phyloP scores from a whole-genome alignment of 1,140 invertebrate species.

The Drosophila tristis region DNA sequence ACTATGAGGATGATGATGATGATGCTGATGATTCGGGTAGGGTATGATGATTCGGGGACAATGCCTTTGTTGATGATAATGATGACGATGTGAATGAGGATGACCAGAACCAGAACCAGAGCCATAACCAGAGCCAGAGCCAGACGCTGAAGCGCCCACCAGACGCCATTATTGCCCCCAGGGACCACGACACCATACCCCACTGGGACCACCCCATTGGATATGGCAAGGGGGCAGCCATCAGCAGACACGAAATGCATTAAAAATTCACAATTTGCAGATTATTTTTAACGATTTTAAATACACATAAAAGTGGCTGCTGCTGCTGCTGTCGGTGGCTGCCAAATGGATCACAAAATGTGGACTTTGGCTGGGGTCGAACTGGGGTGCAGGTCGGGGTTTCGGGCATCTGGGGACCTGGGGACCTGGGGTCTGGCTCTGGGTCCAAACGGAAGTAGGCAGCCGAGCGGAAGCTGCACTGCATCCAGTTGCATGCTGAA shows the following conservation, averaged over 20 bases:
- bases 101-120: constrained; percentile 47
- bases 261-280: constrained; percentile 81
- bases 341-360: constrained; percentile 72
- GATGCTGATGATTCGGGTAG: constrained; percentile 19
- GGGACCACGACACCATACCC: constrained; percentile 34
- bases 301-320: constrained; percentile 68
- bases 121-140: constrained; percentile 53
- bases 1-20: constrained; percentile 42
- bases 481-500: constrained; percentile 13
- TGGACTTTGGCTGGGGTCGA: constrained; percentile 9
- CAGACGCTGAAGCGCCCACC: constrained; percentile 58
- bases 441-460: constrained; percentile 47
- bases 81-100: constrained; percentile 10
- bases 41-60: constrained; percentile 27
- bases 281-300: constrained; percentile 83
- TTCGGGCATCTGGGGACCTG: constrained; percentile 4
- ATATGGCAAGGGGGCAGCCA: constrained; percentile 17
- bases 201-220: constrained; percentile 10
- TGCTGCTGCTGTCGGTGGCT: constrained; percentile 35
- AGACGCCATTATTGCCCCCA: constrained; percentile 63
- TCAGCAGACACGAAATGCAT: constrained; percentile 64
- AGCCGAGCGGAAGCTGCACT: constrained; percentile 47
- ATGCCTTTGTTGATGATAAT: constrained; percentile 35
- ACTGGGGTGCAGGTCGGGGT: not conserved
- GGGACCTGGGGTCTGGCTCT: too few species aligned